These are phyloP conservation scores for Cochlearius cochlearius DNA, from an alignment of 2,113 vertebrate species.

Conservation along the genomic window DNA sequence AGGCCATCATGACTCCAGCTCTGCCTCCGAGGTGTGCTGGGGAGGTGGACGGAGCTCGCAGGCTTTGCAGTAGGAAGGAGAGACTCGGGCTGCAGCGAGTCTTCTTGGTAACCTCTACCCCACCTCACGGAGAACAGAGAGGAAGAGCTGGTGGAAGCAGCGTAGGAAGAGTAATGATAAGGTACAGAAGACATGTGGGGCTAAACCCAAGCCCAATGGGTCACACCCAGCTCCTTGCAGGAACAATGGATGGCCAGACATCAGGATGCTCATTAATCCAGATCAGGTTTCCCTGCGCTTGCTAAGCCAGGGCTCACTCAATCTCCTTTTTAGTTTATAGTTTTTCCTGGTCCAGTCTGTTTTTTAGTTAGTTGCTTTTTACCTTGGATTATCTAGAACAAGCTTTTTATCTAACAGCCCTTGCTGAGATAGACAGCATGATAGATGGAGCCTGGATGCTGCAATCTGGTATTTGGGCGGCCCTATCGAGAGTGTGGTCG, in stretches of 20 bases:
- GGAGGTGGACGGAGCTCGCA: background rate
- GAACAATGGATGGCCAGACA: background rate
- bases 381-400: background rate
- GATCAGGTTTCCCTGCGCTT: background rate
- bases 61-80: background rate
- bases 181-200: background rate
- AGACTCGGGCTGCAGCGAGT: rapidly evolving
- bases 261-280: background rate
- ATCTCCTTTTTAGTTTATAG: background rate
- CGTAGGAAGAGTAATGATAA: background rate
- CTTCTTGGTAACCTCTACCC: background rate
- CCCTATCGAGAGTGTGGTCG: background rate
- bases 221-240: background rate
- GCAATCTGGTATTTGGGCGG: background rate
- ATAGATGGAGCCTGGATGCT: background rate
- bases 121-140: background rate
- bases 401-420: background rate
- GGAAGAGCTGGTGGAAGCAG: background rate
- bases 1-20: background rate
- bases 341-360: background rate
- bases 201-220: background rate
- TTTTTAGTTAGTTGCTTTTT: background rate
- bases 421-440: background rate
- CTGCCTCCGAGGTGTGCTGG: rapidly evolving
- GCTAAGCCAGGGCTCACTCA: background rate